Evolutionary conservation across 1,140 invertebrate species (phyloP).

Genomic region (Bemisia tabaci): DNA sequence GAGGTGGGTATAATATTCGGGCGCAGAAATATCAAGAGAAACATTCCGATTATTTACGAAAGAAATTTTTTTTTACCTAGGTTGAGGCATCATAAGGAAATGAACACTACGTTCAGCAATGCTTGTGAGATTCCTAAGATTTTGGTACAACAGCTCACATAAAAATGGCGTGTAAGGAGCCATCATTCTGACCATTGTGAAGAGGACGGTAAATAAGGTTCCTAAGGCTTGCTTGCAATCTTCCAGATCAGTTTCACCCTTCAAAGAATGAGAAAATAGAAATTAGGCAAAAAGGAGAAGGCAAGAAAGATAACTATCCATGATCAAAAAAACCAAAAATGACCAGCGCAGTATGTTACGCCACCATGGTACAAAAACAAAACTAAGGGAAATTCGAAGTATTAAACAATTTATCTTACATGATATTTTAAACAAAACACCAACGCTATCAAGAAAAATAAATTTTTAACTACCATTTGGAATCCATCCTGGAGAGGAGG

Average conservation of each 20-base stretch:
- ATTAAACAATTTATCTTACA: no score
- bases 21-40: no score
- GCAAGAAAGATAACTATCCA: neutral
- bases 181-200: constrained; percentile 82
- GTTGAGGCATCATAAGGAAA: constrained; percentile 72
- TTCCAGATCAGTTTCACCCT: constrained; percentile 57
- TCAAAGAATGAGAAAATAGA: neutral
- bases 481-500: no score
- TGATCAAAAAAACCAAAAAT: neutral
- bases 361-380: no score
- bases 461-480: no score
- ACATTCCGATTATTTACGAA: no score
- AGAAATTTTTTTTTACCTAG: constrained; percentile 37
- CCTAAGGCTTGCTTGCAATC: constrained; percentile 76
- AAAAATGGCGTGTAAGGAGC: constrained; percentile 96
- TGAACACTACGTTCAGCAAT: constrained; percentile 59
- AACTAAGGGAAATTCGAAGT: no score
- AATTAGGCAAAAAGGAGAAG: neutral
- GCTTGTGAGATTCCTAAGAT: constrained; percentile 39
- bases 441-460: no score
- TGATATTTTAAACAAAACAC: no score
- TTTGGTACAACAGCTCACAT: constrained; percentile 91
- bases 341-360: no score
- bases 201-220: constrained; percentile 78
- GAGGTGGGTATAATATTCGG: no score